Base-by-base conservation (phyloP, 2,113 vertebrate species). In the Stigmatopora nigra region DNA sequence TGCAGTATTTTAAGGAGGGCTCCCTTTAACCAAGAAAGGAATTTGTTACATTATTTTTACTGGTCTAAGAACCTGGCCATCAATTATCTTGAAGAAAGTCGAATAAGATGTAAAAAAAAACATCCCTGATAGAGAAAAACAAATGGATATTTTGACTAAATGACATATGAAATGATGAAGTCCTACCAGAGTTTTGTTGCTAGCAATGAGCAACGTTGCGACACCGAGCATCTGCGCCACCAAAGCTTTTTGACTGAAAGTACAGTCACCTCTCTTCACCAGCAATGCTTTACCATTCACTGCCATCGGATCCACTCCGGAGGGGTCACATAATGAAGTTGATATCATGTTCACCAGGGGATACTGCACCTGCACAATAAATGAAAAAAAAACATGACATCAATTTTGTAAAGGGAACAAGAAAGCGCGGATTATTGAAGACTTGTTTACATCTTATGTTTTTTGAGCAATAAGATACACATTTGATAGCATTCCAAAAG, bases 261-360 rank as follows among this genome's bases (percentile, higher is more conserved):
- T 53, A 82, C 96, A 99, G 17, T 86, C 80, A 5, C 93, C 94
- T 35, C 86, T 85, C 88, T 89, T 88, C 48, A 97, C 95, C 36
- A 91, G 92, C 68, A 96, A 66, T 0, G 93, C 93, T 75, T 88
- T 93, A 62, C 88, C 90, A 71, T 84, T 87, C 52, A 95, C 63
- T 51, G 65, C 11, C 1, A 10, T 84, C 31, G 88, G 56, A 57
- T 68, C 83, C 72, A 89, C 61, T 3, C 90, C 92, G 31, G 88
- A 73, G n/a, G 6, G 0, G 15, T 84, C 84, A 81, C 97, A 99
- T 57, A 99, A 89, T 19, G 71, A 7, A 1, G 72, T 90, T 46
- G 80, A 86, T 1, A 84, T 94, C 86, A 94, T 49, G 78, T 93
- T 91, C 78, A 91, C 86, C 84, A 99, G 73, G 1, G 69, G 36